These are phyloP conservation scores for Sylvia atricapilla DNA, from an alignment of 2,113 vertebrate genomes.

Conservation along the genomic window DNA sequence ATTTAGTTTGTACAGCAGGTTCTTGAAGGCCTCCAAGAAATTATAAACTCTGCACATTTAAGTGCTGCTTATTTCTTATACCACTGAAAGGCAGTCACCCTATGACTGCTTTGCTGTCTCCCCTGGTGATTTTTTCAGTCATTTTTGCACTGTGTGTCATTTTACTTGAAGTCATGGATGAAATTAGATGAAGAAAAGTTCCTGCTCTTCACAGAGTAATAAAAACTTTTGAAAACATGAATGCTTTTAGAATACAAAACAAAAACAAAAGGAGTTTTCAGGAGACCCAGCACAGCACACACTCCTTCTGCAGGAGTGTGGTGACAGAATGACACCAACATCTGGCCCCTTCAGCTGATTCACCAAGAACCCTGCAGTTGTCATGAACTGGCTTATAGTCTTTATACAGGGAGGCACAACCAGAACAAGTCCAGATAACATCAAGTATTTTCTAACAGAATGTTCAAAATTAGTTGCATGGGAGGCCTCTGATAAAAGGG, in stretches of 20 bases:
- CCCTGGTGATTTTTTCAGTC: neutral
- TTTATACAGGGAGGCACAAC: neutral
- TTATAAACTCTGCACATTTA: neutral
- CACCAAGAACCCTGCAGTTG: neutral
- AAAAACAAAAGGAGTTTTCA: neutral
- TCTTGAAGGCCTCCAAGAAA: neutral
- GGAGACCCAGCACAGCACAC: no score
- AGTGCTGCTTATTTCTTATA: neutral
- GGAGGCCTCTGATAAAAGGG: neutral
- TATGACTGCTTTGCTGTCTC: neutral
- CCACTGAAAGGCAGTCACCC: neutral
- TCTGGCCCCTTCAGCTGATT: neutral
- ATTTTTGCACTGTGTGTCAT: neutral
- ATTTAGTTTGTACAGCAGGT: neutral
- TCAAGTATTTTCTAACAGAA: neutral
- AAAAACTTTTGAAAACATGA: neutral
- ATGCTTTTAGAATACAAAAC: neutral
- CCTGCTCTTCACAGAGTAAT: neutral
- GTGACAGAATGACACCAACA: rapidly evolving
- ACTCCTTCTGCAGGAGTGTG: rapidly evolving
- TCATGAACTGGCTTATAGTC: neutral
- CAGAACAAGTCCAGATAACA: neutral
- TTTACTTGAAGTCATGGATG: neutral
- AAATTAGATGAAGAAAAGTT: neutral
- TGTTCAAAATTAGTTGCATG: neutral